Conservation (phyloP, 2,113 vertebrate species). For the Neopipo cinnamomea region DNA sequence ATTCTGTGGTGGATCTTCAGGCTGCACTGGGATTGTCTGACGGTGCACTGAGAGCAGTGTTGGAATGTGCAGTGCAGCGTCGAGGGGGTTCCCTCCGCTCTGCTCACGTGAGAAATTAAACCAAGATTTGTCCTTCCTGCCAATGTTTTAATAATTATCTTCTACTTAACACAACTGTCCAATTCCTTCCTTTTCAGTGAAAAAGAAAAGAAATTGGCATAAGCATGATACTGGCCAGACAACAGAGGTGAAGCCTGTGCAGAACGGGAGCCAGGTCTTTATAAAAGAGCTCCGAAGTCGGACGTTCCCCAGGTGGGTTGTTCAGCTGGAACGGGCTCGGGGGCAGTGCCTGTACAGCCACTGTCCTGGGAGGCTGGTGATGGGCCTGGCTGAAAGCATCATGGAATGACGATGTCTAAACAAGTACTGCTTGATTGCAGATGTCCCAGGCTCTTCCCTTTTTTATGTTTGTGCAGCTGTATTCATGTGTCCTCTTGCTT, state of each 20-base stretch:
- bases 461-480: not conserved
- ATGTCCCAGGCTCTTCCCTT: not conserved
- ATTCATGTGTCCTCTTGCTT: not conserved
- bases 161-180: not conserved
- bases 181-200: constrained; percentile 78
- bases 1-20: not conserved
- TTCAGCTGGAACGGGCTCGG: not conserved
- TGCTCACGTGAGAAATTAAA: not conserved
- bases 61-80: not conserved
- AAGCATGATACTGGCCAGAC: constrained; percentile 90
- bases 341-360: not conserved
- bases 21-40: not conserved
- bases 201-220: constrained; percentile 97
- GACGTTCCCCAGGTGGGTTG: constrained; percentile 92
- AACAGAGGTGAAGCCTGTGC: constrained; percentile 91
- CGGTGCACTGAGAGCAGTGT: not conserved
- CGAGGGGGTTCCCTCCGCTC: not conserved
- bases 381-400: not conserved
- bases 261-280: constrained; percentile 96
- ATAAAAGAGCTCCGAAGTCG: constrained; percentile 95
- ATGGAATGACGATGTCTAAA: not conserved
- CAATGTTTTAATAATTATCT: not conserved
- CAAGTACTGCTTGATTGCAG: not conserved
- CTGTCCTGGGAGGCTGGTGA: not conserved
- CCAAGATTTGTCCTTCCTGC: not conserved